phyloP scores from a whole-genome alignment of 1,140 invertebrate genomes.

The Coptotermes formosanus region DNA sequence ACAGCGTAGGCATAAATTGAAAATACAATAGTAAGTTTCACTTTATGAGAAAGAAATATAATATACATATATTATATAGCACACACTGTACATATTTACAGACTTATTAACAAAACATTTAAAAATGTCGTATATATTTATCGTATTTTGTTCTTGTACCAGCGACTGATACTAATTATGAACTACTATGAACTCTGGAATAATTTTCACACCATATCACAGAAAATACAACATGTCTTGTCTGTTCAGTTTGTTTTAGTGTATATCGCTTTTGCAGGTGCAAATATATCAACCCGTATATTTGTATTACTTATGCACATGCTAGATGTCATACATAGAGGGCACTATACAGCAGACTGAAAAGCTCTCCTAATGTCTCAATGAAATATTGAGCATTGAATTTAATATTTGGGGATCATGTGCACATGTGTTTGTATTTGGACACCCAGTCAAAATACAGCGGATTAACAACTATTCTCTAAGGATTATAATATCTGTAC shows the following conservation, averaged over 20 bases:
- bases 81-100: not conserved
- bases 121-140: not conserved
- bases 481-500: no score
- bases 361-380: no score
- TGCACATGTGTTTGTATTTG: no score
- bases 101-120: conserved; percentile 10
- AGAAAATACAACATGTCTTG: not conserved
- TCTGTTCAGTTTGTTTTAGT: not conserved
- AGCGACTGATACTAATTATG: not conserved
- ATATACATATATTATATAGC: not conserved
- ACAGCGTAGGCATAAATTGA: not conserved
- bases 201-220: not conserved
- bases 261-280: not conserved
- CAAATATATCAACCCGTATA: not conserved
- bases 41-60: no score
- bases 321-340: no score
- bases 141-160: not conserved
- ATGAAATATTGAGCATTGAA: no score
- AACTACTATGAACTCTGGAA: not conserved
- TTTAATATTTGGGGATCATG: no score
- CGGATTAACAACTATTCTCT: no score
- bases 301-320: no score
- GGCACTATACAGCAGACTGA: no score
- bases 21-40: not conserved
- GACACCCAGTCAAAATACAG: no score